Evolutionary conservation across 2,888 invertebrate species (phyloP), one percentile per base, ranked within the genome.

Genomic region (Melikaiella ostensackeni): DNA sequence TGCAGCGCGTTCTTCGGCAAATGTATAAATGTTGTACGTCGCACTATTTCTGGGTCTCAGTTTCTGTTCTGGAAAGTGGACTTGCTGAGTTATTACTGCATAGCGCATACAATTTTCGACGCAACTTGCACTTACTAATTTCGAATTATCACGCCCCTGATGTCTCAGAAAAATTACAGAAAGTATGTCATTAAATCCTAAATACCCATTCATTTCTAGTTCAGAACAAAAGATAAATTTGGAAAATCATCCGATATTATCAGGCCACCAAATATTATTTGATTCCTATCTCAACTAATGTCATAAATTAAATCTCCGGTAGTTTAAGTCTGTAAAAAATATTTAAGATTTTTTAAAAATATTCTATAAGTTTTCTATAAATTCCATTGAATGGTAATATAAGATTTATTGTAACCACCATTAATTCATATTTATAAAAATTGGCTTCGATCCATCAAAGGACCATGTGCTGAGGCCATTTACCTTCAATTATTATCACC

Each of bases 1-100:
- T 78, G 80, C 77, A 82, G 81, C 75, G 80, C 81, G 77, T 81
- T 82, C 81, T 82, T 82, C 81, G 78, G 78, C 78, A 82, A 85
- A 84, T 84, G 84, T 84, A 70, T 70, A 84, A 86, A 86, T 86
- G 85, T 80, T 84, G 77, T 82, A 85, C 81, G 82, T 82, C 81
- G 77, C 84, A 85, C 87, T 88, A 87, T 88, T 88, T 88, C 86
- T 85, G 85, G 86, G 84, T 84, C 83, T 83, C 84, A 63, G 62
- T 63, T 33, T 63, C 62, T 50, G 70, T 70, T 70, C 70, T 70
- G 50, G 30, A 50, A 33, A 35, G 62, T 33, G 35, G n/a, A 70
- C 77, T 74, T 78, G 77, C 79, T 78, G 63, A 82, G 80, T 77
- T 82, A 79, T 81, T 81, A 80, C 81, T 79, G 79, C n/a, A 77